phyloP scores from a whole-genome alignment of 2,113 vertebrate genomes.

The Salvelinus namaycush region DNA sequence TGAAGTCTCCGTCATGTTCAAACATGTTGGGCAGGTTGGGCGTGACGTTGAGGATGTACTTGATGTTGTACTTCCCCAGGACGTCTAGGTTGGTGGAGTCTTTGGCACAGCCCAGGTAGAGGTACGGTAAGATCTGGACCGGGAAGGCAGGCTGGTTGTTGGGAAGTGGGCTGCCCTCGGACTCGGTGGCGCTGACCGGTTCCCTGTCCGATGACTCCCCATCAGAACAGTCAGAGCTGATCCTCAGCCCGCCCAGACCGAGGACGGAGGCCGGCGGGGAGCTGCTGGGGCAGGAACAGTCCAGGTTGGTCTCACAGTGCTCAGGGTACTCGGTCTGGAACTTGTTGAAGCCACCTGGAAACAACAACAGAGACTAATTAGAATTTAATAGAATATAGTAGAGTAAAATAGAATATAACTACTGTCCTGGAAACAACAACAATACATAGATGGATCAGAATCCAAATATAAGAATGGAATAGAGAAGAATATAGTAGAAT shows the following conservation, averaged over 20 bases:
- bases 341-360: slow-evolving; percentile 93
- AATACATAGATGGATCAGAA: no score
- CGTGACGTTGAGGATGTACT: slow-evolving; percentile 98
- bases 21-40: slow-evolving; percentile 99
- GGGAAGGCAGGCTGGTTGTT: slow-evolving; percentile 95
- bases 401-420: no score
- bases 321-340: slow-evolving; percentile 95
- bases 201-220: slow-evolving; percentile 91
- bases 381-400: no score
- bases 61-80: slow-evolving; percentile 96
- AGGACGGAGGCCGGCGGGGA: slow-evolving; percentile 90
- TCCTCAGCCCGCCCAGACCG: slow-evolving; percentile 90
- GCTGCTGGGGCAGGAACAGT: slow-evolving; percentile 89
- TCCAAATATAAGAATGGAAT: no score
- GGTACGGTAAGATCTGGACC: slow-evolving; percentile 95
- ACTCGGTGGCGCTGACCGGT: slow-evolving; percentile 94
- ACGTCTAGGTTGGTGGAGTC: slow-evolving; percentile 96
- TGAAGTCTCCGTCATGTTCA: slow-evolving; percentile 94
- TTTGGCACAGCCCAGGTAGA: slow-evolving; percentile 98
- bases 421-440: no score
- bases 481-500: no score
- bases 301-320: slow-evolving; percentile 93
- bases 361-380: neutral
- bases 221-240: slow-evolving; percentile 95
- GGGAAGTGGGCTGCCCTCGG: slow-evolving; percentile 90